These are phyloP conservation scores for Smittia sp. DNA, from an alignment of 2,888 invertebrate genomes.

Conservation along the genomic window DNA sequence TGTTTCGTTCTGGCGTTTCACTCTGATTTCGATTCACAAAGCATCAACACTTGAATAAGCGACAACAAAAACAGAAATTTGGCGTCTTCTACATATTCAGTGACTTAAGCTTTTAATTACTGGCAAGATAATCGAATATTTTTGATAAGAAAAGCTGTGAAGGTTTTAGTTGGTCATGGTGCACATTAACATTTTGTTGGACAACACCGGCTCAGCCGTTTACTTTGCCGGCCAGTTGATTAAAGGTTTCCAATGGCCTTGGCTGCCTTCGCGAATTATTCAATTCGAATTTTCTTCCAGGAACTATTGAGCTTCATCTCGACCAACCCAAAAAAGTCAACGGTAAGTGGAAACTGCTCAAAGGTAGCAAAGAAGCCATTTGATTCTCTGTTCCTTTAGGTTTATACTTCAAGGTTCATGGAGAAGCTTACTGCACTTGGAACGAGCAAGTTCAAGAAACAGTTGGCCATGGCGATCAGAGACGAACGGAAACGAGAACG, in stretches of 20 bases:
- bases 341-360: neutral
- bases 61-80: no score
- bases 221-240: neutral
- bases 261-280: neutral
- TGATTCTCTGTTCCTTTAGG: conserved; percentile 48
- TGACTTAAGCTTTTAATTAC: no score
- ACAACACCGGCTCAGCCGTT: neutral
- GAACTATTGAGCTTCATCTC: conserved; percentile 5
- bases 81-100: no score
- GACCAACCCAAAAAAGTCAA: neutral
- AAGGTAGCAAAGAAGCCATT: neutral
- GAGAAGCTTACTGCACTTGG: conserved; percentile 58
- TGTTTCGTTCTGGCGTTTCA: no score
- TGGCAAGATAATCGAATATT: no score
- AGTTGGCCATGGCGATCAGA: conserved; percentile 47
- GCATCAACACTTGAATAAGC: no score
- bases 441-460: conserved; percentile 47
- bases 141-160: no score
- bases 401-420: conserved; percentile 56
- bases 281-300: neutral
- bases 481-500: conserved; percentile 47
- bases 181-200: neutral
- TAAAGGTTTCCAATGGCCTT: neutral
- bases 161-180: neutral
- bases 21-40: no score